Percentiles rank a stretch among this genome's conserved stretches.
phyloP scores from a whole-genome alignment of 2,797 vertebrate genomes.

The Microhierax caerulescens region DNA sequence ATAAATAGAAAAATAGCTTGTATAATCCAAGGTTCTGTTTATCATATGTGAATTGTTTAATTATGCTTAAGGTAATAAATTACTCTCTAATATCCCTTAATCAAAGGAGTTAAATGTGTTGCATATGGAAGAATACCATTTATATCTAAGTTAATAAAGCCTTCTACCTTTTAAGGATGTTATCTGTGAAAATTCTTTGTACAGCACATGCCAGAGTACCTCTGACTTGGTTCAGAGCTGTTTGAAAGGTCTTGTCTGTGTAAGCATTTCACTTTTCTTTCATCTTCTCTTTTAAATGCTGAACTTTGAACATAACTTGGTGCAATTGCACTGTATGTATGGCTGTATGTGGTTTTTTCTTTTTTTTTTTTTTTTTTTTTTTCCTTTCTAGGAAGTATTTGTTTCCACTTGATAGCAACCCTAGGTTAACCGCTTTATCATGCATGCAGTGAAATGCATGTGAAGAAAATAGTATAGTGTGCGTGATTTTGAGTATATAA shows the following conservation, averaged over 20 bases:
- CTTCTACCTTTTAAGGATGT: conserved; percentile 47
- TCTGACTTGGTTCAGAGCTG: background rate
- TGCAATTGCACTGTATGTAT: background rate
- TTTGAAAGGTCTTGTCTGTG: background rate
- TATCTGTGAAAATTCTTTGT: background rate
- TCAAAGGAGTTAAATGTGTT: background rate
- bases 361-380: too few relatives aligned
- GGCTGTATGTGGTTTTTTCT: background rate
- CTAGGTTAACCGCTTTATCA: background rate
- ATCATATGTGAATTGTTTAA: background rate
- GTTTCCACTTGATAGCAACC: background rate
- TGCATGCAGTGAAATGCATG: background rate
- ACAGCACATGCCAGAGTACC: background rate
- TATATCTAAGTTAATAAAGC: background rate
- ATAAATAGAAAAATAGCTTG: background rate
- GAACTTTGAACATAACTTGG: background rate
- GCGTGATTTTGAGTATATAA: background rate
- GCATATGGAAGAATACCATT: background rate
- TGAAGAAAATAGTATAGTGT: background rate
- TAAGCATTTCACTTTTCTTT: background rate
- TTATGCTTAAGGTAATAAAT: background rate
- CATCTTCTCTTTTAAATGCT: background rate
- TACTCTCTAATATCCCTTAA: background rate
- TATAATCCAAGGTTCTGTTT: background rate
- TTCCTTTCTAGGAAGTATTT: background rate